Base-by-base conservation (phyloP, 2,888 invertebrate genomes). In the Drosophila mettleri region DNA sequence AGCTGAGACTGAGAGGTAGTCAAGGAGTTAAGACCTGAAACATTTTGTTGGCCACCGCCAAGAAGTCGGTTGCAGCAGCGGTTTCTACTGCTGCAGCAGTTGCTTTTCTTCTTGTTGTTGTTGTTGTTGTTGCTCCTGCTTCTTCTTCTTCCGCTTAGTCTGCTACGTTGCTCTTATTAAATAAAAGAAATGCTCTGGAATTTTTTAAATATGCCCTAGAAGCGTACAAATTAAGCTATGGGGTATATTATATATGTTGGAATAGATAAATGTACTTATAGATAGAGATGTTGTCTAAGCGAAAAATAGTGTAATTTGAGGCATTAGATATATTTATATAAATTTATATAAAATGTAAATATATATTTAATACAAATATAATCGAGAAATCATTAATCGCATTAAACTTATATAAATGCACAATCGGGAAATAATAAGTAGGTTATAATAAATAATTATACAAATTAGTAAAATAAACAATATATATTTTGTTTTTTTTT, bases 131-230 rank as follows among this genome's bases (percentile, higher is more conserved):
- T 43, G 0, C n/a, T 22, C 0, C 41, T 45, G 2, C 16, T 27
- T 14, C 24, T 45, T 5, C 43, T 43, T 27, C 45, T 27, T 12
- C 22, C 45, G 55, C 53, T 67, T 38, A 27, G 67, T 62, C 62
- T 45, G 31, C 36, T 54, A 55, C 55, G 36, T 34, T 74, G 78
- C 79, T 69, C 69, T 74, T 78, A 78, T 75, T 75, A 53, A 75
- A 78, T 75, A 74, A 78, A 75, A 74, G 77, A 83, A 88, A 83
- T 83, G 74, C 54, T 70, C 59, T 69, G 78, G 62, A 73, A 86
- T 82, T 86, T 82, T 60, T 57, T 69, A 70, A 60, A 57, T 52
- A 60, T 70, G 62, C 69, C 53, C 69, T 65, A 27, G 48, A 59
- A 61, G 9, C 31, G 22, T 22, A 45, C 4, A 10, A n/a, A 14